Conservation (phyloP, 2,113 vertebrate genomes). For the Dissostichus mawsoni region DNA sequence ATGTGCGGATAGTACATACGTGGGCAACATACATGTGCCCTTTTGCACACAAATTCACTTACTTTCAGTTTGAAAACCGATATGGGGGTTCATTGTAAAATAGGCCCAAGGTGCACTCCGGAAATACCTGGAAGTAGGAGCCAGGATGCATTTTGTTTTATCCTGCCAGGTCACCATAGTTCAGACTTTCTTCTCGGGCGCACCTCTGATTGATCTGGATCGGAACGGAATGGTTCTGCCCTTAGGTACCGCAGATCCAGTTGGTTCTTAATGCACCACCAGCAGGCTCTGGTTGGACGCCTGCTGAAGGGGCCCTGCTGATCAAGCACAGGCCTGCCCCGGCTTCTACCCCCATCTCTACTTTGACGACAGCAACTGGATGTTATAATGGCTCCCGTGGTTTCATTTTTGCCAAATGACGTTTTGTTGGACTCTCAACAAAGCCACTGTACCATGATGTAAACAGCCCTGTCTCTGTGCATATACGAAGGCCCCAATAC, state of each 20-base stretch:
- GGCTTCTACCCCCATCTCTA: slow-evolving; percentile 20
- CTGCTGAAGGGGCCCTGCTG: slow-evolving; percentile 52
- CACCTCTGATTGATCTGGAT: slow-evolving; percentile 69
- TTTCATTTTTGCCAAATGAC: slow-evolving; percentile 35
- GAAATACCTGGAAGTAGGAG: slow-evolving; percentile 75
- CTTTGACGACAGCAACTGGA: slow-evolving; percentile 35
- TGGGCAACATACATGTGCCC: slow-evolving; percentile 32
- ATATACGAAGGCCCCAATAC: slow-evolving; percentile 33
- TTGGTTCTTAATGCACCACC: slow-evolving; percentile 42
- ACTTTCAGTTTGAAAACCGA: slow-evolving; percentile 68
- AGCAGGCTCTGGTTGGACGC: slow-evolving; percentile 44
- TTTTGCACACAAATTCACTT: slow-evolving; percentile 69
- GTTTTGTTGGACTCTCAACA: slow-evolving; percentile 41
- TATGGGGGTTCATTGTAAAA: slow-evolving; percentile 73
- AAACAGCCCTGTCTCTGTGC: slow-evolving; percentile 24
- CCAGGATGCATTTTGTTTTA: slow-evolving; percentile 72
- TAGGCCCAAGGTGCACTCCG: slow-evolving; percentile 76
- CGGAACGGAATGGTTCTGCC: slow-evolving; percentile 51
- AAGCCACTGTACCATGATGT: slow-evolving; percentile 28
- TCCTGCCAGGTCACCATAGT: slow-evolving; percentile 67
- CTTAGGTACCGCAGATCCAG: slow-evolving; percentile 46
- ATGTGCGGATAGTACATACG: slow-evolving; percentile 25
- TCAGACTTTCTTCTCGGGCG: slow-evolving; percentile 71
- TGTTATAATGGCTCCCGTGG: slow-evolving; percentile 33
- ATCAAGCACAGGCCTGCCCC: slow-evolving; percentile 60